A percentile compares a stretch with the other conserved stretches of the same genome.
These are phyloP conservation scores for Dromas ardeola DNA, from an alignment of 2,113 vertebrate species.

Conservation along the genomic window DNA sequence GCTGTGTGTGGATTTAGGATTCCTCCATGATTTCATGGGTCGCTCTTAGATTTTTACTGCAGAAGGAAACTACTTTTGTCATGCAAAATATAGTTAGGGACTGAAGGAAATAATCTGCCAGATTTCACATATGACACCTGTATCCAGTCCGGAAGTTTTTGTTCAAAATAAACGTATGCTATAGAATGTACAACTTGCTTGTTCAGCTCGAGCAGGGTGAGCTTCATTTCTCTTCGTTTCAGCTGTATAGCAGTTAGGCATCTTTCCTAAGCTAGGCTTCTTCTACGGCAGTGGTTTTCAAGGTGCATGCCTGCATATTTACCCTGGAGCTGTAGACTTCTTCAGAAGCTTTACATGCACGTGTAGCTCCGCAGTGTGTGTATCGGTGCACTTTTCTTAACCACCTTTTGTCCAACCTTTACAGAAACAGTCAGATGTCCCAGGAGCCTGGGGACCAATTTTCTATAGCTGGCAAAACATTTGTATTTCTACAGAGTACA, in stretches of 20 bases:
- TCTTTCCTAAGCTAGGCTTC: neutral
- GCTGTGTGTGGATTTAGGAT: neutral
- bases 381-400: neutral
- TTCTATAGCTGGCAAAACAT: neutral
- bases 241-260: neutral
- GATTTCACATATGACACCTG: neutral
- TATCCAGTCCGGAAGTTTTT: neutral
- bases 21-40: neutral
- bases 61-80: neutral
- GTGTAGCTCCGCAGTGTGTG: rapidly evolving
- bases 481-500: neutral
- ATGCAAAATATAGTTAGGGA: neutral
- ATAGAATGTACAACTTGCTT: neutral
- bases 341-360: neutral
- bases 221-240: neutral
- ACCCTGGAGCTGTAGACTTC: neutral
- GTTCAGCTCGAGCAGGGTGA: rapidly evolving
- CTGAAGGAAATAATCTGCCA: neutral
- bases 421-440: neutral
- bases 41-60: neutral
- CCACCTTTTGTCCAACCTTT: neutral
- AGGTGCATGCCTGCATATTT: neutral
- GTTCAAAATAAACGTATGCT: neutral
- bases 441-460: neutral
- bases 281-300: neutral